Percentiles rank a stretch among this genome's conserved stretches.
These are phyloP conservation scores for Hippocampus barbouri DNA, from an alignment of 2,113 vertebrate species.

Conservation along the genomic window DNA sequence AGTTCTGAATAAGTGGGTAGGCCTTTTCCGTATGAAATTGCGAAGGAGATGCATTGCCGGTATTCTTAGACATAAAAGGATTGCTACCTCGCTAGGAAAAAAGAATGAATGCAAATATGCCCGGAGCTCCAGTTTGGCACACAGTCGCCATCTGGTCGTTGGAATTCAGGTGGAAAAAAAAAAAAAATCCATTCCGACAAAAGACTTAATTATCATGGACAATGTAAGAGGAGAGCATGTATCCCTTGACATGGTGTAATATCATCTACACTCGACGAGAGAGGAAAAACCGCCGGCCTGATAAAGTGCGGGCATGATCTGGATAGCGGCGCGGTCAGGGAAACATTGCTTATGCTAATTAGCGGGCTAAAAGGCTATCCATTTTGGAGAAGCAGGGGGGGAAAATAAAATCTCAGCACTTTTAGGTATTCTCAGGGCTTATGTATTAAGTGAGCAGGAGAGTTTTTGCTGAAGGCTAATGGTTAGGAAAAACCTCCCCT, in stretches of 20 bases:
- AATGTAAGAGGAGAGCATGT: slow-evolving; percentile 25
- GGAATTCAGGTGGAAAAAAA: slow-evolving; percentile 38
- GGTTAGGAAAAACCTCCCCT: background rate
- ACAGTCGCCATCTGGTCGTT: slow-evolving; percentile 22
- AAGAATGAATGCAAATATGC: slow-evolving; percentile 3
- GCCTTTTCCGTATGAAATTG: background rate
- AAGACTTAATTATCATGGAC: slow-evolving; percentile 55
- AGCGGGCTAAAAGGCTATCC: slow-evolving; percentile 55
- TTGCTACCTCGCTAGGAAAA: background rate
- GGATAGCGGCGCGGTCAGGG: slow-evolving; percentile 51
- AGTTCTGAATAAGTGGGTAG: background rate
- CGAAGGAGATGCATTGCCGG: background rate
- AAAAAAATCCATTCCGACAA: slow-evolving; percentile 35
- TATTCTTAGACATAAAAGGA: slow-evolving; percentile 3
- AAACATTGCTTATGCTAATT: slow-evolving; percentile 69
- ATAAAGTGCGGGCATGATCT: slow-evolving; percentile 53
- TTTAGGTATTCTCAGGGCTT: background rate
- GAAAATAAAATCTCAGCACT: slow-evolving; percentile 28
- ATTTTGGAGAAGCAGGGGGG: slow-evolving; percentile 40
- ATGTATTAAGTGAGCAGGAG: background rate
- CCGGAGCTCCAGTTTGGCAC: slow-evolving; percentile 23
- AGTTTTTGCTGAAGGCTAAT: background rate
- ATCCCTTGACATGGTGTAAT: slow-evolving; percentile 28
- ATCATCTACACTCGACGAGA: slow-evolving; percentile 16
- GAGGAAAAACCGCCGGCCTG: slow-evolving; percentile 26